A percentile compares a stretch with the other conserved stretches of the same genome.
phyloP scores from a whole-genome alignment of 1,140 invertebrate species.

The Euschistus heros region DNA sequence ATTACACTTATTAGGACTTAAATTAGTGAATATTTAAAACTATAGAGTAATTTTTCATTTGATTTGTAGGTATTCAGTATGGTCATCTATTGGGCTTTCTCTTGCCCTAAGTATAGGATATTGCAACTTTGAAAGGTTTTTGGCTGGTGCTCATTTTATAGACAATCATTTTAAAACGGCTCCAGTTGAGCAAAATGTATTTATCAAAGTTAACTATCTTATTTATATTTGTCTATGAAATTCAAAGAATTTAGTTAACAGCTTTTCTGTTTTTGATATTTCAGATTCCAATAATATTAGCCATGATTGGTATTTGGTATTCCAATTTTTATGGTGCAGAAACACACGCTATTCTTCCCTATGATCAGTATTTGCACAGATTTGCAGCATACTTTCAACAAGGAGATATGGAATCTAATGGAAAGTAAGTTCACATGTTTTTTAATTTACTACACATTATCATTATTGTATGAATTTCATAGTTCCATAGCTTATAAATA shows the following conservation, averaged over 20 bases:
- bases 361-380: constrained; percentile 96
- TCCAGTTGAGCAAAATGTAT: constrained; percentile 89
- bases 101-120: constrained; percentile 90
- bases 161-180: constrained; percentile 87
- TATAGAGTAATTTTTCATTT: too few species aligned
- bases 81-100: constrained; percentile 97
- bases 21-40: too few species aligned
- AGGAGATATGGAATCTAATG: constrained; percentile 99
- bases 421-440: constrained; percentile 76
- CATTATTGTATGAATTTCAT: too few species aligned
- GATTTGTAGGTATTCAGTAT: constrained; percentile 64
- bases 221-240: neutral
- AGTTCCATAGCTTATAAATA: too few species aligned
- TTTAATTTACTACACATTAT: too few species aligned
- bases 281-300: constrained; percentile 87
- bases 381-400: constrained; percentile 99
- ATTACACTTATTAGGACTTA: too few species aligned
- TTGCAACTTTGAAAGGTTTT: constrained; percentile 88
- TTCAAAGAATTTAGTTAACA: neutral
- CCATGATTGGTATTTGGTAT: constrained; percentile 93
- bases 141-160: constrained; percentile 85
- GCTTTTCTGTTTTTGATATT: constrained; percentile 31
- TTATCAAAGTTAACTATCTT: constrained; percentile 30
- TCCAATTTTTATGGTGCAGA: constrained; percentile 89
- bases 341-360: constrained; percentile 91